Percentiles rank a stretch among this genome's conserved stretches.
Evolutionary conservation across 2,888 invertebrate species (phyloP).

Genomic region (Sinhomidia bicolor): DNA sequence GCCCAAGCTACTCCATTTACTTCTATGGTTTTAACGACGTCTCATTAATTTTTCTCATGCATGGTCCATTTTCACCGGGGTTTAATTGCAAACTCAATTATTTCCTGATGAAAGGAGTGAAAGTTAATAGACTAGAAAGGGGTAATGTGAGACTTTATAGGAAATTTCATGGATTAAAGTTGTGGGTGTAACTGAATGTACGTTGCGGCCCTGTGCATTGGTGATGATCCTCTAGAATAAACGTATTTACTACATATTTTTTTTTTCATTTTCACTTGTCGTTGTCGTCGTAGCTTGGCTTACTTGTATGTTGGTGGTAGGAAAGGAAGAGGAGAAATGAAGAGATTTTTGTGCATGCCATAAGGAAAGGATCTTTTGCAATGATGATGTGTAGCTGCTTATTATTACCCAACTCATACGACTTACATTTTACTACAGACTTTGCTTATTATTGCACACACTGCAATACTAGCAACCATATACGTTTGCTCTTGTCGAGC

Average conservation of each 20-base stretch:
- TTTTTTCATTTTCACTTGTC: constrained; percentile 33
- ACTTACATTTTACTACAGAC: not conserved
- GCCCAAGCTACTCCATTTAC: constrained; percentile 73
- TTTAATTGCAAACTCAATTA: constrained; percentile 21
- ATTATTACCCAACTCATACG: not conserved
- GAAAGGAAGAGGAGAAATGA: constrained; percentile 58
- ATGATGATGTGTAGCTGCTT: constrained; percentile 12
- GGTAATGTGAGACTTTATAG: not conserved
- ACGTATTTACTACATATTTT: not conserved
- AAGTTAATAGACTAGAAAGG: constrained; percentile 16
- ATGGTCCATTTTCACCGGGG: not conserved
- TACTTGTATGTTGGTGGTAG: constrained; percentile 12
- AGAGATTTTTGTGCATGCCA: constrained; percentile 44
- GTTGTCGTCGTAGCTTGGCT: not conserved
- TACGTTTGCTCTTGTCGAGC: not conserved
- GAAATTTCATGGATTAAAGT: constrained; percentile 28
- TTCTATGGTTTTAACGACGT: constrained; percentile 37
- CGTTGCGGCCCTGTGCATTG: constrained; percentile 48
- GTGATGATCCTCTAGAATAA: not conserved
- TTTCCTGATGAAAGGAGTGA: constrained; percentile 6
- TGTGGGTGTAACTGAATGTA: constrained; percentile 47
- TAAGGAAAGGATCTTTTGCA: constrained; percentile 48
- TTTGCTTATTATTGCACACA: not conserved
- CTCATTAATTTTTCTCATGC: constrained; percentile 47
- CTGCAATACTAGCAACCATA: not conserved